Percentiles rank a stretch among this genome's conserved stretches.
Evolutionary conservation across 2,113 vertebrate species (phyloP).

Genomic region (Hydrolagus affinis): DNA sequence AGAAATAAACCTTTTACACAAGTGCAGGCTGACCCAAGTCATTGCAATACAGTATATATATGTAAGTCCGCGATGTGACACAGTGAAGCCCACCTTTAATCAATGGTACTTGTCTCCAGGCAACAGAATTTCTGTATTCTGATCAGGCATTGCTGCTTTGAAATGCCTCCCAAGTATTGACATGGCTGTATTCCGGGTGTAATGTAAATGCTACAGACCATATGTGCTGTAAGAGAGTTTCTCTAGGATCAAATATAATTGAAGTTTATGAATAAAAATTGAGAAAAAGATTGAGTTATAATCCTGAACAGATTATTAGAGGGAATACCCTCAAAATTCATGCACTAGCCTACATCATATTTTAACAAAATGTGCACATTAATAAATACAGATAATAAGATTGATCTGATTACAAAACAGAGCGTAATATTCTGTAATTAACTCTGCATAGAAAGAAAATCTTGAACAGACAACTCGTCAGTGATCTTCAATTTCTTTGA

Average conservation of each 20-base stretch:
- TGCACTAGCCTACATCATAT: no score
- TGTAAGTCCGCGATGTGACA: no score
- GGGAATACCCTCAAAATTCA: no score
- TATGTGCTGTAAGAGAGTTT: not conserved
- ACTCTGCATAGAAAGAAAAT: no score
- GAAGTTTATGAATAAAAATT: not conserved
- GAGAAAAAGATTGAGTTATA: not conserved
- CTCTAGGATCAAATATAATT: not conserved
- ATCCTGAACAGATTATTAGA: no score
- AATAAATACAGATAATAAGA: no score
- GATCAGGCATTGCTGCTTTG: not conserved
- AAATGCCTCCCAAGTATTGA: not conserved
- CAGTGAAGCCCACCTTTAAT: not conserved
- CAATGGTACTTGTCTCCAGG: not conserved
- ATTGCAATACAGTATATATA: not conserved
- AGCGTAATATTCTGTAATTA: no score
- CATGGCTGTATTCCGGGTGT: not conserved
- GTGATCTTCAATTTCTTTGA: no score
- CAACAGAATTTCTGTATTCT: not conserved
- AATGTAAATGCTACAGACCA: not conserved
- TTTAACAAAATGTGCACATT: no score
- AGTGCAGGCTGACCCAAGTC: not conserved
- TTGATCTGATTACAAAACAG: no score
- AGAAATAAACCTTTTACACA: no score
- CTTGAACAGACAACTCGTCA: no score